Percentiles rank a stretch among this genome's conserved stretches.
phyloP scores from a whole-genome alignment of 2,797 vertebrate genomes.

The Fratercula arctica region DNA sequence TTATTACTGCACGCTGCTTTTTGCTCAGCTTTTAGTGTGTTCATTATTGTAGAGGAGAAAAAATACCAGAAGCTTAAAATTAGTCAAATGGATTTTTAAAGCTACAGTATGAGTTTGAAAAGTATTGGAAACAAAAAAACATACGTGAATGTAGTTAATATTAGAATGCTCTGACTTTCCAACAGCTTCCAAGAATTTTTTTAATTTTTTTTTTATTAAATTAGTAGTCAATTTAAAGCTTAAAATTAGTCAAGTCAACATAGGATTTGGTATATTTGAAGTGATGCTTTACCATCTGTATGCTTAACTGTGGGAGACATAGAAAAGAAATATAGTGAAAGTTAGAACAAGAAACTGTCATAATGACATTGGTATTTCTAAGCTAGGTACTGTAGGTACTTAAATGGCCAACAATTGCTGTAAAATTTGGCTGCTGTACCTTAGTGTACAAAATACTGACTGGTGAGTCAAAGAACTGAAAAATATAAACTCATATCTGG shows the following conservation, averaged over 20 bases:
- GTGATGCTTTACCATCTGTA: neutral
- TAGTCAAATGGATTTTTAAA: neutral
- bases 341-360: neutral
- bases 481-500: neutral
- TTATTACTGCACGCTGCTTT: neutral
- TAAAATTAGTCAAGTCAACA: neutral
- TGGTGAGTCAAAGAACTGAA: neutral
- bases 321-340: neutral
- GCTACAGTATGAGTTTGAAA: too few relatives aligned
- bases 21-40: neutral
- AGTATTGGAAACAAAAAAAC: too few relatives aligned
- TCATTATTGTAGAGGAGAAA: neutral
- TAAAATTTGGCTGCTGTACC: neutral
- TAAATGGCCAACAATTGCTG: neutral
- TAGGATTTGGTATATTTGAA: neutral
- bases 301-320: neutral
- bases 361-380: neutral
- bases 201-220: too few relatives aligned
- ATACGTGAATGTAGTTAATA: too few relatives aligned
- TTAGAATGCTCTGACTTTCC: too few relatives aligned
- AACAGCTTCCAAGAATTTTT: too few relatives aligned
- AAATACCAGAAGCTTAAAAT: neutral
- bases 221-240: neutral
- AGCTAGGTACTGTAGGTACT: neutral
- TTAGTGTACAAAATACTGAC: neutral